These are phyloP conservation scores for Channallabes apus DNA, from an alignment of 2,797 vertebrate genomes.

Conservation along the genomic window DNA sequence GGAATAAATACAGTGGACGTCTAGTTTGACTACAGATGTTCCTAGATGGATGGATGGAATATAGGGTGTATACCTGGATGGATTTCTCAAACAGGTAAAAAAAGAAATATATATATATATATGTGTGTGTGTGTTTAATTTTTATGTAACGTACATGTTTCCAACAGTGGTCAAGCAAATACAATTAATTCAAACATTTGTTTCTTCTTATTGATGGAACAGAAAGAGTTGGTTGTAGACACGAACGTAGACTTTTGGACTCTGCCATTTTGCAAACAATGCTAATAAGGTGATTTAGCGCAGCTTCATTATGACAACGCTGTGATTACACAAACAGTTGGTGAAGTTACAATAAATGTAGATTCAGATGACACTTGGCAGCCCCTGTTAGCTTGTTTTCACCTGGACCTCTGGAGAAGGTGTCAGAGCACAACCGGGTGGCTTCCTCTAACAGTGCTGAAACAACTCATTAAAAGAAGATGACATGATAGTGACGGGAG, in stretches of 20 bases:
- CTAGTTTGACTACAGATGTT: too few relatives aligned
- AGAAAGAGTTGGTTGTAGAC: background rate
- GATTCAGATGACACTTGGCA: conserved; percentile 51
- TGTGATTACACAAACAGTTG: conserved; percentile 44
- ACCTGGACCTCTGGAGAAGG: conserved; percentile 50
- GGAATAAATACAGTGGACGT: too few relatives aligned
- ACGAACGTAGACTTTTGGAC: background rate
- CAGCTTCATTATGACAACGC: conserved; percentile 35
- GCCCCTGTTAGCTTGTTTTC: conserved; percentile 52
- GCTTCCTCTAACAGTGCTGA: conserved; percentile 48
- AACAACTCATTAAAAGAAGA: conserved; percentile 60
- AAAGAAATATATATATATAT: too few relatives aligned
- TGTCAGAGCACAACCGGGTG: conserved; percentile 50
- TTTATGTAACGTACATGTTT: background rate
- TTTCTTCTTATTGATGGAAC: background rate
- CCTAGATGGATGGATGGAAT: too few relatives aligned
- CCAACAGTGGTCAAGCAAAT: background rate
- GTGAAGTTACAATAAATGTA: conserved; percentile 47
- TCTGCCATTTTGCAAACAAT: background rate
- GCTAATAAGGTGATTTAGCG: conserved; percentile 29
- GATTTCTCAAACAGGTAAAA: too few relatives aligned
- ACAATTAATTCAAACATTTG: background rate
- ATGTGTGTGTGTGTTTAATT: background rate
- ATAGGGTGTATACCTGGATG: background rate
- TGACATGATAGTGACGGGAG: conserved; percentile 48